These are phyloP conservation scores for Struthidea cinerea DNA, from an alignment of 2,113 vertebrate genomes.

Conservation along the genomic window DNA sequence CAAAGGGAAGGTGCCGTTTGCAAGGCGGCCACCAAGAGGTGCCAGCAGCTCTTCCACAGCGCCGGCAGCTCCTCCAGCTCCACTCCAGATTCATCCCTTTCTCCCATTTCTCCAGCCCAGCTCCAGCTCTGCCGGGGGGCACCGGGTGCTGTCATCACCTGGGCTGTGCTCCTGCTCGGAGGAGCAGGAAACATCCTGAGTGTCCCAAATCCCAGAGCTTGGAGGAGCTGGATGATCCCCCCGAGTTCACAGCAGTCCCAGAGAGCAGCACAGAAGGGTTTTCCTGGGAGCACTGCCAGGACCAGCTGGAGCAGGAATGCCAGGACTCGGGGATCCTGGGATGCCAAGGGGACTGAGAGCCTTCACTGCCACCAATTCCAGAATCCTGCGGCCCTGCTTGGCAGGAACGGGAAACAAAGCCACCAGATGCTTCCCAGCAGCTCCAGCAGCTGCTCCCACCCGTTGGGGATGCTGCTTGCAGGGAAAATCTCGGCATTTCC, in stretches of 20 bases:
- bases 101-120: neutral
- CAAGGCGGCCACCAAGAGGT: neutral
- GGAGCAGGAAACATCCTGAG: neutral
- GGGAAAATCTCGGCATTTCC: neutral
- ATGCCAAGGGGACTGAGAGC: neutral
- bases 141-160: neutral
- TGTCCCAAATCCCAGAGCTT: accelerated
- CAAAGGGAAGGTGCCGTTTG: neutral
- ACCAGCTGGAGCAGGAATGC: neutral
- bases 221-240: neutral
- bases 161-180: neutral
- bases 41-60: neutral
- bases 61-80: neutral
- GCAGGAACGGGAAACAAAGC: neutral
- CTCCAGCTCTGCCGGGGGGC: neutral
- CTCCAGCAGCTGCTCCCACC: neutral
- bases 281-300: neutral
- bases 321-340: neutral
- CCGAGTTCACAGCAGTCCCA: accelerated
- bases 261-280: neutral
- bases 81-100: neutral
- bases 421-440: neutral
- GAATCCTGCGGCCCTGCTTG: neutral
- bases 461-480: neutral
- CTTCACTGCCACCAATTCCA: neutral